Evolutionary conservation across 37 sponge, comb jelly and placozoan species (phyloP), one percentile per base, ranked within the genome.

Genomic region (Diacarnus erythraeanus): DNA sequence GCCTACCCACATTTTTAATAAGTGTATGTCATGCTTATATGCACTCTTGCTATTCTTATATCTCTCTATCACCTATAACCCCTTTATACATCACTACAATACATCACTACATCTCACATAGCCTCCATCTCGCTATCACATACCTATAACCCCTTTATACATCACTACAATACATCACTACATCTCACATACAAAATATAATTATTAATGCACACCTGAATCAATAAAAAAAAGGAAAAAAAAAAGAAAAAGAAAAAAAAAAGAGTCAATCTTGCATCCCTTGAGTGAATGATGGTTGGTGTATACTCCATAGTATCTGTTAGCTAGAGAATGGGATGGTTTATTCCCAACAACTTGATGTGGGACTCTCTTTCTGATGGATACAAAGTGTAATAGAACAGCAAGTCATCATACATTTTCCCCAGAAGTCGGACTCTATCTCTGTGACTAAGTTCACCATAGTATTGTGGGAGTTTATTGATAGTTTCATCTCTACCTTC

Each of bases 301-400:
- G n/a, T n/a, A n/a, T n/a, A n/a, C n/a, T n/a, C n/a, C n/a, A 56
- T 56, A 56, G 51, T 47, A 6, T 47, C 10, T 63, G 6, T 8
- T 12, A 35, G 29, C 35, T 30, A 68, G 0, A 68, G 27, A 34
- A 79, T 44, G 26, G 69, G 69, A 22, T 35, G 18, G 17, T 66
- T 59, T 40, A 71, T 69, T 6, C 75, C 83, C 1, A 84, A 60
- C 18, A 77, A 38, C 2, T n/a, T 18, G 15, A 22, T 31, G 58
- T 84, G 84, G n/a, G 30, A 38, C 47, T 76, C 25, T 30, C 77
- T 66, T 37, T 85, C 73, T 20, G 59, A 38, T 8, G 85, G 85
- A 47, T 78, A 85, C 9, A 85, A 71, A 4, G 77, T 78, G 63
- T 85, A 85, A 38, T 78, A 85, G 54, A 85, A 78, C 15, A 57